Evolutionary conservation across 2,113 vertebrate genomes (phyloP).

Genomic region (Phocoena phocoena): DNA sequence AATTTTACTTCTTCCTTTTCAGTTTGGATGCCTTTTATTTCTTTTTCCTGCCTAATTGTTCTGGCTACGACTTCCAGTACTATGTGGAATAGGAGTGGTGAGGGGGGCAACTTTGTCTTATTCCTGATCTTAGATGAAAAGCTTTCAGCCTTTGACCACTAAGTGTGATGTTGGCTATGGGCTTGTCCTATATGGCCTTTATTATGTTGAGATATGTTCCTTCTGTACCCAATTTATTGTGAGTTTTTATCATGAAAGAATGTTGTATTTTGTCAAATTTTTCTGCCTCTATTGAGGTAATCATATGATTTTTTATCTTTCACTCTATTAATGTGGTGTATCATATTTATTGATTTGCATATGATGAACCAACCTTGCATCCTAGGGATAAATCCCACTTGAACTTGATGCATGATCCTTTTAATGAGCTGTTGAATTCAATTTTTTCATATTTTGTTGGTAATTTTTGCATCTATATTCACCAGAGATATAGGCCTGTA

Average conservation of each 20-base stretch:
- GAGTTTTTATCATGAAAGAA: not conserved
- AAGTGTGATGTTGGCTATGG: not conserved
- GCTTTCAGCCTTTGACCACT: not conserved
- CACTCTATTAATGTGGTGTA: not conserved
- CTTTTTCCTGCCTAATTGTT: not conserved
- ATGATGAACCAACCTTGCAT: not conserved
- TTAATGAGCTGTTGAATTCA: not conserved
- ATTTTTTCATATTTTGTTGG: not conserved
- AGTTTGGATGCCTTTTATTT: not conserved
- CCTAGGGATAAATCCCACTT: not conserved
- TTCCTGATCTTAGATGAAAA: not conserved
- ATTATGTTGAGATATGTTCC: not conserved
- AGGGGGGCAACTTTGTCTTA: not conserved
- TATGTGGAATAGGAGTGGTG: not conserved
- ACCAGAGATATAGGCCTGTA: not conserved
- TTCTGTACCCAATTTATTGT: not conserved
- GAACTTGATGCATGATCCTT: not conserved
- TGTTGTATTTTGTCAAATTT: not conserved
- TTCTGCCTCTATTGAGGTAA: not conserved
- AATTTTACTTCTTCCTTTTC: not conserved
- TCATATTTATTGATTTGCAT: not conserved
- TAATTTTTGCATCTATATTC: not conserved
- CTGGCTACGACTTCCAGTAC: not conserved
- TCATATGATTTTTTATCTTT: not conserved
- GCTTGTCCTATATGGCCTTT: not conserved